These are phyloP conservation scores for Antechinus flavipes DNA, from an alignment of 2,113 vertebrate genomes.

Conservation along the genomic window DNA sequence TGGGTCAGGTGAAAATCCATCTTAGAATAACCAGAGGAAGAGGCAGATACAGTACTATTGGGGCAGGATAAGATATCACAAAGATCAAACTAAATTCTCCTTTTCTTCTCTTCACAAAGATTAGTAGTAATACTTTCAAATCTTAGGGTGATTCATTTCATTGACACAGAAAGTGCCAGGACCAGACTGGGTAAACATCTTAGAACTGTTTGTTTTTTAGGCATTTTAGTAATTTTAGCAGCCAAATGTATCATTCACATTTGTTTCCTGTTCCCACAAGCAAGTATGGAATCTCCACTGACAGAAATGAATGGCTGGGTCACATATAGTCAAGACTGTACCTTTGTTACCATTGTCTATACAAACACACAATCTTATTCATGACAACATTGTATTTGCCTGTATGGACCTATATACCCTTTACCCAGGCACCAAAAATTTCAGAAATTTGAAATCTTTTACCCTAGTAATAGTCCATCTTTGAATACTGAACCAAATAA, in stretches of 20 bases:
- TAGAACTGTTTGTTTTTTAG: background rate
- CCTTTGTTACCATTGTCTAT: background rate
- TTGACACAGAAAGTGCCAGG: background rate
- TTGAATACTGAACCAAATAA: background rate
- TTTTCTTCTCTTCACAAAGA: background rate
- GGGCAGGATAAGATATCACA: background rate
- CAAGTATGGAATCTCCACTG: background rate
- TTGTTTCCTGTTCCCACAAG: background rate
- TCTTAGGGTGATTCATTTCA: background rate
- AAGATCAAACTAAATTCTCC: background rate
- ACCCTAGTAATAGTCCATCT: too few relatives aligned
- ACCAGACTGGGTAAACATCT: background rate
- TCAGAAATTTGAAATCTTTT: background rate
- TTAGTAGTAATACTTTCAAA: background rate
- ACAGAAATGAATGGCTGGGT: background rate
- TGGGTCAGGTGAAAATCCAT: background rate
- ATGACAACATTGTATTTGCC: background rate
- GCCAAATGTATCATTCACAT: background rate
- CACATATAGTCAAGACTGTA: background rate
- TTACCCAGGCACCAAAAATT: background rate
- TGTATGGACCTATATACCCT: background rate
- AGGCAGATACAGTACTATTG: background rate
- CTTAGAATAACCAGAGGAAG: background rate
- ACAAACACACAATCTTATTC: background rate
- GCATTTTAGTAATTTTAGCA: background rate